Base-by-base conservation (phyloP, 2,888 invertebrate genomes). In the Drosophila algonquin region DNA sequence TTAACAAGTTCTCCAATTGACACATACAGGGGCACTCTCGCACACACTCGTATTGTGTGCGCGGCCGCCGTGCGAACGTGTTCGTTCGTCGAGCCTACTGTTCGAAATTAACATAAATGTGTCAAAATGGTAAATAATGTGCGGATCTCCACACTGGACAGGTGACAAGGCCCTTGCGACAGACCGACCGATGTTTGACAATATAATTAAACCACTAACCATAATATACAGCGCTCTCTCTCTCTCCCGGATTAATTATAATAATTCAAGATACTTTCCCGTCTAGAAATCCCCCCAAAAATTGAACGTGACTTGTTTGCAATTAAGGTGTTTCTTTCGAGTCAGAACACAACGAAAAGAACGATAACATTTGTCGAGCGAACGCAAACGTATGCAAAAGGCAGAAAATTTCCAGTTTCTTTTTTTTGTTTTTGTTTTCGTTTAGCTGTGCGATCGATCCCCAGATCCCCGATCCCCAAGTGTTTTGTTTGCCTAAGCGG, bases 1-100 rank as follows among this genome's bases (percentile, higher is more conserved):
- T 83, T 83, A 83, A 83, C 83, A 83, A 83, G 86, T 85, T 82
- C 40, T 40, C 78, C 87, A 78, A 83, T 83, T 87, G 86, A 83
- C 73, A 75, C 69, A 60, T 59, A 59, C 59, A 47, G 65, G 55
- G 67, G 48, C 55, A 44, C 55, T 50, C 65, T 47, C 54, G 21
- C 21, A 64, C 32, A 65, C 40, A 65, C 1, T 2, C 5, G 6
- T n/a, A 6, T 40, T 40, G 40, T 14, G 6, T 40, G 40, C 35
- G 35, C 14, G 12, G 5, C 12, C 14, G 35, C 35, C 18, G 18
- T 3, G 40, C 40, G 14, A 40, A 40, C 40, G 14, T 40, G 40
- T 40, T n/a, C 40, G 57, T 50, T 65, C 40, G 30, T 67, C 67
- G 51, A 67, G 67, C 67, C 67, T 65, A 64, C 57, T 40, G 51